A percentile compares a stretch with the other conserved stretches of the same genome.
Conservation (phyloP, 2,113 vertebrate genomes). For the Donacobius atricapilla region DNA sequence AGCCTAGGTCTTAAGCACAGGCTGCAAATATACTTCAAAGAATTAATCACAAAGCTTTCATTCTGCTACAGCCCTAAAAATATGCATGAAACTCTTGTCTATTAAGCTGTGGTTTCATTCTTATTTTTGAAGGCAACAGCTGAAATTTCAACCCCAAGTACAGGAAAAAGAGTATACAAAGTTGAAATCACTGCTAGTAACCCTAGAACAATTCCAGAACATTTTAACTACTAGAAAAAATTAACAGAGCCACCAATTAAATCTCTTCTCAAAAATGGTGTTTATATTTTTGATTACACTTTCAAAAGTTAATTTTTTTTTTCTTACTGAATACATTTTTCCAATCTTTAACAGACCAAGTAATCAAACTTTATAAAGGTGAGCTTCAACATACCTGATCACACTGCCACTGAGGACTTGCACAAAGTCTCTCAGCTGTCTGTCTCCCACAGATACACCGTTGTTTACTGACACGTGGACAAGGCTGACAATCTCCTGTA, state of each 20-base stretch:
- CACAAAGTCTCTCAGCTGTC: conserved; percentile 83
- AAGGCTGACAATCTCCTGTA: conserved; percentile 84
- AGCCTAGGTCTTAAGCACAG: not conserved
- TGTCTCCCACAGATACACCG: conserved; percentile 86
- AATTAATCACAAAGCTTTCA: not conserved
- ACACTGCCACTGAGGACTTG: conserved; percentile 88
- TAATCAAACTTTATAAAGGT: not conserved
- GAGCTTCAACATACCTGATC: conserved; percentile 70
- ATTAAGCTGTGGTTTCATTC: not conserved
- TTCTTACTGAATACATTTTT: not conserved
- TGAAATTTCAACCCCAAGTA: not conserved
- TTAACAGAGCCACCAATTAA: not conserved
- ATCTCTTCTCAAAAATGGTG: not conserved
- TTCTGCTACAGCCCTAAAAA: not conserved
- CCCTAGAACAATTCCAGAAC: not conserved
- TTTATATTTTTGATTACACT: not conserved
- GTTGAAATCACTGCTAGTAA: not conserved
- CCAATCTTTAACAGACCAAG: not conserved
- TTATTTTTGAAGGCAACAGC: not conserved
- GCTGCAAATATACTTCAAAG: not conserved
- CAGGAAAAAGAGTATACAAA: not conserved
- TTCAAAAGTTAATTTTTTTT: not conserved
- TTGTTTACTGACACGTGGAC: conserved; percentile 88
- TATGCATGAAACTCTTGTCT: not conserved
- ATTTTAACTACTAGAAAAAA: not conserved